A percentile compares a stretch with the other conserved stretches of the same genome.
Evolutionary conservation across 2,888 invertebrate species (phyloP).

Genomic region (Bimastos eiseni): DNA sequence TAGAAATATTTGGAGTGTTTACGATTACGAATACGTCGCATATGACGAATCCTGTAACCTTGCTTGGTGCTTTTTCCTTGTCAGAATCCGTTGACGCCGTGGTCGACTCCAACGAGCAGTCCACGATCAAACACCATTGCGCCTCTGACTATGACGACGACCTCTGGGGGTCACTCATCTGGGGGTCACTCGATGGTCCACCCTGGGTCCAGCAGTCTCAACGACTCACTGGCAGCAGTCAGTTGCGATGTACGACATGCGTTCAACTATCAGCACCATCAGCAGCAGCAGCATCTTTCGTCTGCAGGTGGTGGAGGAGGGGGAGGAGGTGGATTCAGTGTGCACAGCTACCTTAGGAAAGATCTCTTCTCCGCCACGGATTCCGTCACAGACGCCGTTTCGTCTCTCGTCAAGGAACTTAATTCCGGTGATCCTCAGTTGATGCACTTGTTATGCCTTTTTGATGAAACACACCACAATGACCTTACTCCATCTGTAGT

Average conservation of each 20-base stretch:
- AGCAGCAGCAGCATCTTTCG: not conserved
- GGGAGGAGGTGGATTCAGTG: not conserved
- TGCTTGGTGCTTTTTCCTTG: slow-evolving; percentile 29
- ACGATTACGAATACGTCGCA: not conserved
- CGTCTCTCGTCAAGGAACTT: slow-evolving; percentile 90
- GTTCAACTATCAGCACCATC: slow-evolving; percentile 46
- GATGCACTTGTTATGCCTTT: not conserved
- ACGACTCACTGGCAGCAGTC: slow-evolving; percentile 56
- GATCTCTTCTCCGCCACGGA: slow-evolving; percentile 93
- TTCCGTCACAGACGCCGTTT: slow-evolving; percentile 96
- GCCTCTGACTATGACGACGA: slow-evolving; percentile 35
- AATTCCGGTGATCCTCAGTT: slow-evolving; percentile 70
- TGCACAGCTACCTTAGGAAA: slow-evolving; percentile 55
- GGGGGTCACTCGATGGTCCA: slow-evolving; percentile 51
- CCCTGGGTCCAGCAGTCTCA: slow-evolving; percentile 44
- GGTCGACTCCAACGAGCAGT: slow-evolving; percentile 55
- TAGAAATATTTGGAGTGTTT: not conserved
- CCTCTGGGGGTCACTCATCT: slow-evolving; percentile 27
- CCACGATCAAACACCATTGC: slow-evolving; percentile 40
- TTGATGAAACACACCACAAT: no score
- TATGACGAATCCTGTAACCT: not conserved
- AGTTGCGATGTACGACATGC: slow-evolving; percentile 65
- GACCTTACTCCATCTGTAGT: not conserved
- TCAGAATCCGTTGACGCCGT: slow-evolving; percentile 57
- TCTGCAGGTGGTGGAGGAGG: not conserved